Percentiles rank a stretch among this genome's conserved stretches.
phyloP scores from a whole-genome alignment of 2,797 vertebrate species.

The Pelochelys cantorii region DNA sequence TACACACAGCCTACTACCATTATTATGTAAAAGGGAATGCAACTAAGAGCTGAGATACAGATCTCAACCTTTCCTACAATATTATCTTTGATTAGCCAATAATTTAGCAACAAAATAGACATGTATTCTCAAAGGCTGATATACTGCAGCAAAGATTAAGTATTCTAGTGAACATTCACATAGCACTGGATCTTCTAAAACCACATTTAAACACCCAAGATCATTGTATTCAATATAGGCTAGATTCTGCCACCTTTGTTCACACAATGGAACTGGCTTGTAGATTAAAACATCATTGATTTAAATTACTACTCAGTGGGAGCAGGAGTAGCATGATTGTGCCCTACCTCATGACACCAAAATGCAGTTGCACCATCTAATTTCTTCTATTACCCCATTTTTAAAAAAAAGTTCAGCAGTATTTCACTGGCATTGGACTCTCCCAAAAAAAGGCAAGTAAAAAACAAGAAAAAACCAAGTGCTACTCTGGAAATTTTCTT shows the following conservation, averaged over 20 bases:
- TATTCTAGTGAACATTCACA: not conserved
- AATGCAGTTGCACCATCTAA: not conserved
- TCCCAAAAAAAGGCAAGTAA: not conserved
- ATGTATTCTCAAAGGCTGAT: constrained; percentile 33
- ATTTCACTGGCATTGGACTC: not conserved
- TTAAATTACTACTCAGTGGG: not conserved
- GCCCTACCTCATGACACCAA: not conserved
- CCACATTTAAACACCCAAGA: not conserved
- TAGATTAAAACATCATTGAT: not conserved
- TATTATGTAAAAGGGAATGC: constrained; percentile 71
- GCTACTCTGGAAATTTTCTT: not conserved
- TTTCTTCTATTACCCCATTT: not conserved
- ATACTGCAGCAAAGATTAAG: not conserved
- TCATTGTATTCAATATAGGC: accelerated
- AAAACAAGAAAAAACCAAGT: not conserved
- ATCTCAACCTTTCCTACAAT: constrained; percentile 28
- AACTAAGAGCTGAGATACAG: constrained; percentile 65
- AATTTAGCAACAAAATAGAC: constrained; percentile 48
- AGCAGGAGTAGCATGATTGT: not conserved
- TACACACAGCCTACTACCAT: constrained; percentile 30
- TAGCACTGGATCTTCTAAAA: not conserved
- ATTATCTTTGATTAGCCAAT: constrained; percentile 66
- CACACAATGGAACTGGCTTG: not conserved
- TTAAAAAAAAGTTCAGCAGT: not conserved
- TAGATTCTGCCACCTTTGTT: not conserved